Evolutionary conservation across 2,888 invertebrate genomes (phyloP).

Genomic region (Lasioglossum villosulum): DNA sequence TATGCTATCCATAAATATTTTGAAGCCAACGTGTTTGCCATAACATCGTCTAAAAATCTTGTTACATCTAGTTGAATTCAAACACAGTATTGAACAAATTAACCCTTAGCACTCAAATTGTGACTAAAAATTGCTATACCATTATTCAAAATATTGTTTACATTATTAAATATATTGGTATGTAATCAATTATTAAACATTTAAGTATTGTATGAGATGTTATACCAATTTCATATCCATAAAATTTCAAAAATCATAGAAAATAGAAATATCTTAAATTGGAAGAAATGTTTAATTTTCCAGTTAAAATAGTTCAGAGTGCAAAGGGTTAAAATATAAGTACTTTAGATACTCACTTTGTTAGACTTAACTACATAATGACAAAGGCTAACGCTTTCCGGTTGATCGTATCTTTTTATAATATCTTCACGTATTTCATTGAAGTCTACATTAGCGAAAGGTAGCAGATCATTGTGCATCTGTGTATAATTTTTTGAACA

Average conservation of each 20-base stretch:
- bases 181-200: too few species aligned
- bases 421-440: constrained; percentile 88
- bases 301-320: too few species aligned
- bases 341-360: constrained; percentile 80
- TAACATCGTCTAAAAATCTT: constrained; percentile 94
- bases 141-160: too few species aligned
- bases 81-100: constrained; percentile 20
- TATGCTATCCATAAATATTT: constrained; percentile 96
- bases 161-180: too few species aligned
- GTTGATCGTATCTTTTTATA: constrained; percentile 90
- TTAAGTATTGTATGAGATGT: too few species aligned
- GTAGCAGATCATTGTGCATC: constrained; percentile 90
- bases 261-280: too few species aligned
- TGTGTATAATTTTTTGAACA: constrained; percentile 88
- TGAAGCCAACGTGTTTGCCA: constrained; percentile 97
- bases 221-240: too few species aligned
- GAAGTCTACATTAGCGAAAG: constrained; percentile 90
- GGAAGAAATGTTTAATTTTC: too few species aligned
- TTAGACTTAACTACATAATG: constrained; percentile 95
- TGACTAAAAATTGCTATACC: too few species aligned
- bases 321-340: background rate
- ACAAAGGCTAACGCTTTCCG: constrained; percentile 94
- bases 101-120: too few species aligned
- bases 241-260: too few species aligned
- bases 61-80: constrained; percentile 51